Evolutionary conservation across 2,888 invertebrate species (phyloP), one percentile per base, ranked within the genome.

Genomic region (Flexamia atlantica): DNA sequence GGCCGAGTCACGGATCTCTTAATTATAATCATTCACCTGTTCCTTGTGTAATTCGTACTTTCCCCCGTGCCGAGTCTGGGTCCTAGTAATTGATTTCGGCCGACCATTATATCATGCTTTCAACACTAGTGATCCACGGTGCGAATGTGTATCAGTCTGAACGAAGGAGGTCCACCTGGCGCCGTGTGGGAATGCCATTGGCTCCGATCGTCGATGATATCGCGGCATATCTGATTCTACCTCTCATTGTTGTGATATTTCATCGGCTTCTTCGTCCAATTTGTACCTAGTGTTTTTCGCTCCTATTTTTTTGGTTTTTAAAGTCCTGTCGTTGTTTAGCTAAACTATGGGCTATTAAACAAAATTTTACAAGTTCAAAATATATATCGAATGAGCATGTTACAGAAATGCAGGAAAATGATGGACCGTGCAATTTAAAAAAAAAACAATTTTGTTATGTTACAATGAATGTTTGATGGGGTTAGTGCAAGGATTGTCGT

Each of bases 21-120:
- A 76, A 76, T 76, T 76, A 76, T 42, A 76, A 76, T 76, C 42
- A 76, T 76, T 76, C 76, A 40, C 46, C 76, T 42, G n/a, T 50
- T 1, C 7, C 76, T 76, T 76, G 76, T 28, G 76, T 25, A 76
- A 76, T 46, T 46, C 76, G 0, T 68, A 76, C 76, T 76, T 76
- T 76, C 76, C 14, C 46, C 76, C 2, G 64, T 20, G 20, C 70
- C 23, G 70, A 20, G 76, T 50, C 72, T n/a, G 42, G n/a, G 53
- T 14, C 53, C 12, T 28, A 46, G 72, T 72, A 76, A 76, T 76
- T 76, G 76, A 76, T 76, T 76, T 76, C 76, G 42, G 40, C 72
- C 72, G 42, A 7, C 30, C 23, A 23, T 50, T 76, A 76, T 50
- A 76, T 76, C 76, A 42, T 28, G 28, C 46, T 76, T 46, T 76